phyloP scores from a whole-genome alignment of 2,888 invertebrate species.

The Hedya salicella region DNA sequence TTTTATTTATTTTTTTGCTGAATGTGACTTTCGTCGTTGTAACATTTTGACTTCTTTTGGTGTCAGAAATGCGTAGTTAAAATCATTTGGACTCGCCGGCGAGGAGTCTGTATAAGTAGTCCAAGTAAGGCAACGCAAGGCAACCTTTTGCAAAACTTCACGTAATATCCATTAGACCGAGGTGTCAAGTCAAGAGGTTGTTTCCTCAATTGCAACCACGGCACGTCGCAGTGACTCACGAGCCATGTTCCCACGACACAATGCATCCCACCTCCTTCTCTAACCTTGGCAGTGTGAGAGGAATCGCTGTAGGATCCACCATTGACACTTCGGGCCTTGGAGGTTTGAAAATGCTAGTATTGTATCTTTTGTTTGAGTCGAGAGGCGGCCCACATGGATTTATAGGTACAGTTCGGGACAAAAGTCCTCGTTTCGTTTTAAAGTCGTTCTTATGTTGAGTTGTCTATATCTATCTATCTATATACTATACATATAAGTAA shows the following conservation, averaged over 20 bases:
- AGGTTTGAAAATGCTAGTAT: conserved; percentile 55
- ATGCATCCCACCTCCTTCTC: conserved; percentile 54
- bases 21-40: no score
- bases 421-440: conserved; percentile 1
- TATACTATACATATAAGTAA: no score
- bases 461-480: no score
- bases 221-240: conserved; percentile 59
- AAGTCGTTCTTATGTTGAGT: neutral
- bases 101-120: no score
- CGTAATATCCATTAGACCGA: conserved; percentile 20
- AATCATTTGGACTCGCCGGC: no score
- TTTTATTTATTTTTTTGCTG: no score
- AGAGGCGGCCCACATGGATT: conserved; percentile 44
- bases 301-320: conserved; percentile 47
- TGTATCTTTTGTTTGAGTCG: conserved; percentile 46
- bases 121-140: neutral
- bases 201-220: conserved; percentile 29
- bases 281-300: conserved; percentile 43
- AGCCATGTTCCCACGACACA: conserved; percentile 68
- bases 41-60: no score
- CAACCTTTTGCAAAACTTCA: conserved; percentile 15
- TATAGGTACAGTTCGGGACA: conserved; percentile 9
- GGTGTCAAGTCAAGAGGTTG: conserved; percentile 4
- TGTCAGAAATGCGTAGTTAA: no score
- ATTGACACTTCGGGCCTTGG: conserved; percentile 54